Percentiles rank a stretch among this genome's conserved stretches.
These are phyloP conservation scores for Sesia apiformis DNA, from an alignment of 2,888 invertebrate genomes.

Conservation along the genomic window DNA sequence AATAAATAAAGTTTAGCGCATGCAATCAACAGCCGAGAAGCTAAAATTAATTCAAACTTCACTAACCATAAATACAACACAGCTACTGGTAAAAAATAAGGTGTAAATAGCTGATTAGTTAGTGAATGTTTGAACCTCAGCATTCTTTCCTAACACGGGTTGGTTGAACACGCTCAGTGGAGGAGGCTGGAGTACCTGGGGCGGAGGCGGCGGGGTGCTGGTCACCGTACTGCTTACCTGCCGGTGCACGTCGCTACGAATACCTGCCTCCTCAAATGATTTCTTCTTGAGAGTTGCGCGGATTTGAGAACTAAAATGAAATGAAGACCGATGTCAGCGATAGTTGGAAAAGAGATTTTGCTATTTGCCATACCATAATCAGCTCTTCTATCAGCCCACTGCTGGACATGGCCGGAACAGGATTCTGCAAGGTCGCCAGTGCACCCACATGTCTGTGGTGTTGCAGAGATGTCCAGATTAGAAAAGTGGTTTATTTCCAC, in stretches of 20 bases:
- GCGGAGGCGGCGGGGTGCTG: conserved; percentile 19
- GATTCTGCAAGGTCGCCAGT: no score
- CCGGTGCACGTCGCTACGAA: conserved; percentile 73
- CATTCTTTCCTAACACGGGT: conserved; percentile 64
- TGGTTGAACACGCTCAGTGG: conserved; percentile 46
- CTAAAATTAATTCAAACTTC: neutral
- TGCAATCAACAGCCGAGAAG: neutral
- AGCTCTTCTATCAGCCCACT: no score
- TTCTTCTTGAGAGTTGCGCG: conserved; percentile 89
- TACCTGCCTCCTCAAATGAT: conserved; percentile 90
- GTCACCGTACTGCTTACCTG: conserved; percentile 74
- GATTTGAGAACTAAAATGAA: conserved; percentile 85
- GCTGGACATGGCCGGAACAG: no score
- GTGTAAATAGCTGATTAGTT: conserved; percentile 35
- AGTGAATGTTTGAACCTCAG: conserved; percentile 70
- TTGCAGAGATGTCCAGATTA: no score
- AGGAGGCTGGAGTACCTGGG: conserved; percentile 38
- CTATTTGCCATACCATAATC: neutral
- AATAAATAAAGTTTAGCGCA: neutral
- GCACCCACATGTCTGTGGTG: no score
- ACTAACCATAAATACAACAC: neutral
- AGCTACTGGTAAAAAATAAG: conserved; percentile 17
- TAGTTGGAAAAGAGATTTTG: neutral
- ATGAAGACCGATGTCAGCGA: neutral
- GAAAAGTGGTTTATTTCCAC: no score